Percentiles rank a stretch among this genome's conserved stretches.
phyloP scores from a whole-genome alignment of 2,888 invertebrate species.

The Zeuzera pyrina region DNA sequence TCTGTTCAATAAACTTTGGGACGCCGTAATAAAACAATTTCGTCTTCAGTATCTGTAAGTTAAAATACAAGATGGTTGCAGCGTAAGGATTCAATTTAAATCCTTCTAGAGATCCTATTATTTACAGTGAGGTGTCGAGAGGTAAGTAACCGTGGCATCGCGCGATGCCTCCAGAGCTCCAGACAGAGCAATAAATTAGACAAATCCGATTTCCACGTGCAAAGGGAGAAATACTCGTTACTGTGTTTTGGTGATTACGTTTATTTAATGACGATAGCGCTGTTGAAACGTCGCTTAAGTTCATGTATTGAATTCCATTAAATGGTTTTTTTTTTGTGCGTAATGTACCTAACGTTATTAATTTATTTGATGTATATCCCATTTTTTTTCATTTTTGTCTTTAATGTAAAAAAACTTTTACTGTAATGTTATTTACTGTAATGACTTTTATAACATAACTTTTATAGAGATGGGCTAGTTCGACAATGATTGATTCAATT shows the following conservation, averaged over 20 bases:
- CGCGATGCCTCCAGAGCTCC: slow-evolving; percentile 41
- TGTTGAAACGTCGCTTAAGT: too few relatives aligned
- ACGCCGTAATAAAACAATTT: slow-evolving; percentile 5
- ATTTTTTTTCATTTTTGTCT: too few relatives aligned
- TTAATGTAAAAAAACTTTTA: too few relatives aligned
- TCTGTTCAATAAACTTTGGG: too few relatives aligned
- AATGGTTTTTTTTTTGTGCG: too few relatives aligned
- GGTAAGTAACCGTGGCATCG: slow-evolving; percentile 61
- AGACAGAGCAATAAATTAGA: slow-evolving; percentile 65
- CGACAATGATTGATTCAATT: too few relatives aligned
- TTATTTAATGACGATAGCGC: slow-evolving; percentile 45
- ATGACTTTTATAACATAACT: too few relatives aligned
- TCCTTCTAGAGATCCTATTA: slow-evolving; percentile 62
- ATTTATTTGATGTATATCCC: too few relatives aligned
- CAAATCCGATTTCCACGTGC: slow-evolving; percentile 69
- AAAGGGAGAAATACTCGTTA: slow-evolving; percentile 37
- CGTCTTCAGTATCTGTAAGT: slow-evolving; percentile 4
- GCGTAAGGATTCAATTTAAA: slow-evolving; percentile 51
- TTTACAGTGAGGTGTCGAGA: slow-evolving; percentile 58
- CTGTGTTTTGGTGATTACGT: slow-evolving; percentile 37
- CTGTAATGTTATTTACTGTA: too few relatives aligned
- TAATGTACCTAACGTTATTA: too few relatives aligned
- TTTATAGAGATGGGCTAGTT: too few relatives aligned
- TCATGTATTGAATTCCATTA: too few relatives aligned
- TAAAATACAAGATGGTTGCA: slow-evolving; percentile 29